Evolutionary conservation across 2,888 invertebrate species (phyloP), one percentile per base, ranked within the genome.

Genomic region (Drosophila subquinaria): DNA sequence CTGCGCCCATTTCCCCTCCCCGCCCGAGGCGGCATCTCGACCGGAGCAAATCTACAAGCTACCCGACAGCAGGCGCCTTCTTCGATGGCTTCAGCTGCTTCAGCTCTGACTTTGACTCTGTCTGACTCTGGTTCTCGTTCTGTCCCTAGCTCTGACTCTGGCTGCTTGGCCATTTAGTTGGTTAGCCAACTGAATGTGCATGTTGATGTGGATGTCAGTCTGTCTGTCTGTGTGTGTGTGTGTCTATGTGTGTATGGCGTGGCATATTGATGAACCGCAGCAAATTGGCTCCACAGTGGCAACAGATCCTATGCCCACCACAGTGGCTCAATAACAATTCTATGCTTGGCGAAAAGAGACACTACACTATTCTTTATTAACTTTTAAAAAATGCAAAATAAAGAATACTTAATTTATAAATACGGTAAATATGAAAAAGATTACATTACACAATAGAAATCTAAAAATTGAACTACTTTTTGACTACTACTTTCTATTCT

Each of bases 231-330:
- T 40, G 6, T 38, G 36, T 56, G 10, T 50, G 23, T 63, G 47
- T 45, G n/a, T 51, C 48, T 66, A 51, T 62, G 70, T 79, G 68
- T 79, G 75, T 74, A 57, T 83, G 80, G 86, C 70, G 68, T 82
- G 78, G 87, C 89, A 89, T 88, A 89, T 87, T 90, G 90, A 89
- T 89, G 89, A 90, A 87, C 90, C 89, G 60, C 90, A 84, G 79
- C 82, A 82, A 89, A 90, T 89, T 89, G 89, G 82, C 87, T 89
- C 52, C 76, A 75, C 87, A 64, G 76, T 73, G 72, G 69, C 70
- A 84, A 36, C 61, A 47, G 36, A 50, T 48, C 50, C 56, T 45
- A 50, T 69, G 69, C 63, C 53, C 68, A 72, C 27, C 56, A 89
- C 82, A 65, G 66, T 88, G 89, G 72, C 6, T n/a, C 40, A 15